A percentile compares a stretch with the other conserved stretches of the same genome.
These are phyloP conservation scores for Apamea monoglypha DNA, from an alignment of 2,888 invertebrate genomes.

Conservation along the genomic window DNA sequence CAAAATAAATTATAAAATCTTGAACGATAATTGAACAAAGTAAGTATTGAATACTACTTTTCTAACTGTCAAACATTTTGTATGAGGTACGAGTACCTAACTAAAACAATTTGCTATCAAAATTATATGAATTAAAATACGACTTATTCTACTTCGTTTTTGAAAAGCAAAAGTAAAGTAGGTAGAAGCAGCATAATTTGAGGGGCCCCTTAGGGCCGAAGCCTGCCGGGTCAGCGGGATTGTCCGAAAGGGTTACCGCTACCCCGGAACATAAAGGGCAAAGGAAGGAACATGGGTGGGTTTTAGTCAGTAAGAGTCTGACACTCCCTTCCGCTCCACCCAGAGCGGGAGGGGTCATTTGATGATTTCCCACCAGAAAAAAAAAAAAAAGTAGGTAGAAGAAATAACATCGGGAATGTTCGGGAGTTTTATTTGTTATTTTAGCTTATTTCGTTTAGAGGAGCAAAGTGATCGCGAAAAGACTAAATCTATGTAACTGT, in stretches of 20 bases:
- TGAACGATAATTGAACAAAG: not conserved
- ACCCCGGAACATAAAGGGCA: too few species aligned
- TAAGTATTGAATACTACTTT: not conserved
- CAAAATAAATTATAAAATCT: not conserved
- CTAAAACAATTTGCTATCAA: constrained; percentile 12
- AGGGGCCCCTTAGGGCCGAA: too few species aligned
- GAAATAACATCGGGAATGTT: constrained; percentile 27
- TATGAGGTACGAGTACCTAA: too few species aligned
- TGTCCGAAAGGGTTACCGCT: too few species aligned
- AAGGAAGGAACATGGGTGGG: too few species aligned
- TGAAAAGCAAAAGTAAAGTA: constrained; percentile 20
- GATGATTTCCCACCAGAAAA: too few species aligned
- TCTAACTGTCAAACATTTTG: constrained; percentile 5
- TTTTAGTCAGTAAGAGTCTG: too few species aligned
- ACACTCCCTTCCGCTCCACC: too few species aligned
- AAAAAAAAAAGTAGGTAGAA: too few species aligned
- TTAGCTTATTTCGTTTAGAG: not conserved
- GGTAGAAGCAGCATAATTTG: too few species aligned
- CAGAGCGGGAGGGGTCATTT: too few species aligned
- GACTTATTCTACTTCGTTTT: not conserved
- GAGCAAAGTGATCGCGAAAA: not conserved
- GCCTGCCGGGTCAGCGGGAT: too few species aligned
- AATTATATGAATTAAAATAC: constrained; percentile 19
- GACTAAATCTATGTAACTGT: constrained; percentile 11
- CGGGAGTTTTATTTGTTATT: constrained; percentile 13